Percentiles rank a stretch among this genome's conserved stretches.
These are phyloP conservation scores for Eristalis tenax DNA, from an alignment of 2,888 invertebrate species.

Conservation along the genomic window DNA sequence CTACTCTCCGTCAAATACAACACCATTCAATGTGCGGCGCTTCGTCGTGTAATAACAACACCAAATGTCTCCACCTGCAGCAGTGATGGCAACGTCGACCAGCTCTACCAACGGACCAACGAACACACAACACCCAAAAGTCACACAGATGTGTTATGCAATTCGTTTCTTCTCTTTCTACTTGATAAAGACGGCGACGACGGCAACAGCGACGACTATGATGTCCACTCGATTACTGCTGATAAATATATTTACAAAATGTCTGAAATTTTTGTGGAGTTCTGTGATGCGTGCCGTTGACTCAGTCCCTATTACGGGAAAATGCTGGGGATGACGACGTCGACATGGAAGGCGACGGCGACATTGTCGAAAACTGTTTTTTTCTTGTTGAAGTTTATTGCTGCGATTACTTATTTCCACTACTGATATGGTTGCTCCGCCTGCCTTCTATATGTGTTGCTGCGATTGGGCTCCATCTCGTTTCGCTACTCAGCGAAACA, in stretches of 20 bases:
- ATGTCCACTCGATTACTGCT: conserved; percentile 58
- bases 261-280: conserved; percentile 50
- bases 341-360: conserved; percentile 56
- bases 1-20: conserved; percentile 50
- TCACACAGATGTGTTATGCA: conserved; percentile 67
- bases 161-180: conserved; percentile 70
- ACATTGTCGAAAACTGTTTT: conserved; percentile 38
- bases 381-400: conserved; percentile 33
- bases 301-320: conserved; percentile 45
- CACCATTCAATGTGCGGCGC: conserved; percentile 29
- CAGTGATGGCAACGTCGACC: conserved; percentile 35
- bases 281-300: conserved; percentile 59
- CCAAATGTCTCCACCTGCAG: conserved; percentile 42
- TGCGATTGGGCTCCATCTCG: conserved; percentile 56
- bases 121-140: conserved; percentile 62
- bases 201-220: conserved; percentile 8
- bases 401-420: conserved; percentile 32
- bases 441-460: conserved; percentile 41
- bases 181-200: conserved; percentile 29
- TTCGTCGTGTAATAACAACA: conserved; percentile 21
- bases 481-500: conserved; percentile 45
- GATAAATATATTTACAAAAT: conserved; percentile 70
- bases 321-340: conserved; percentile 53
- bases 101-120: conserved; percentile 18
- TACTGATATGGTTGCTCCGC: conserved; percentile 44